phyloP scores from a whole-genome alignment of 2,113 vertebrate genomes.

The Symphodus melops region DNA sequence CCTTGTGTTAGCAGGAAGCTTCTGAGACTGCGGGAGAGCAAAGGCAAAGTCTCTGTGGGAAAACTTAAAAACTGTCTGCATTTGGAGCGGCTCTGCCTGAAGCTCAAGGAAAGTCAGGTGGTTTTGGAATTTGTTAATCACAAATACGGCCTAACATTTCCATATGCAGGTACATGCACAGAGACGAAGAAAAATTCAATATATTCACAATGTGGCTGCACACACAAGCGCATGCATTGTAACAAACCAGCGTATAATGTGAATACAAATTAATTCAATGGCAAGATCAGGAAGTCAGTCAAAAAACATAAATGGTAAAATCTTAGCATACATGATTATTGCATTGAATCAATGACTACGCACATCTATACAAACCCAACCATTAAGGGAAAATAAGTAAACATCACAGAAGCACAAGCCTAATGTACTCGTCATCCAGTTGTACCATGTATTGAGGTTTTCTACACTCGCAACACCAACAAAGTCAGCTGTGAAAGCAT shows the following conservation, averaged over 20 bases:
- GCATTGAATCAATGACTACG: no score
- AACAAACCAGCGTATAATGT: no score
- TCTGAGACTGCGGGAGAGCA: conserved; percentile 44
- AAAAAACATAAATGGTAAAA: no score
- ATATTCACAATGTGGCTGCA: background rate
- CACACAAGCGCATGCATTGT: background rate
- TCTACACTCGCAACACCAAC: background rate
- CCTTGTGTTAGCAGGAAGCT: conserved; percentile 41
- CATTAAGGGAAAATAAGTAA: no score
- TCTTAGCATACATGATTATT: no score
- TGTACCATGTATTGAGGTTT: background rate
- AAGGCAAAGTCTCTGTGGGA: conserved; percentile 38
- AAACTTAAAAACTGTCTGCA: conserved; percentile 25
- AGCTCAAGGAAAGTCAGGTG: conserved; percentile 29
- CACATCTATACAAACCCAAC: no score
- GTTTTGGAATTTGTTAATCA: conserved; percentile 27
- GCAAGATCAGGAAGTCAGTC: no score
- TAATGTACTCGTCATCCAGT: no score
- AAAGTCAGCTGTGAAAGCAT: conserved; percentile 6
- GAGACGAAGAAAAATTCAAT: background rate
- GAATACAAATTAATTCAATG: no score
- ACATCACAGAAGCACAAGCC: no score
- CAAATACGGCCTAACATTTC: background rate
- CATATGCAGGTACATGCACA: background rate
- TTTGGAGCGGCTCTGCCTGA: conserved; percentile 17